Base-by-base conservation (phyloP, 2,113 vertebrate genomes). In the Pterocles orientalis region DNA sequence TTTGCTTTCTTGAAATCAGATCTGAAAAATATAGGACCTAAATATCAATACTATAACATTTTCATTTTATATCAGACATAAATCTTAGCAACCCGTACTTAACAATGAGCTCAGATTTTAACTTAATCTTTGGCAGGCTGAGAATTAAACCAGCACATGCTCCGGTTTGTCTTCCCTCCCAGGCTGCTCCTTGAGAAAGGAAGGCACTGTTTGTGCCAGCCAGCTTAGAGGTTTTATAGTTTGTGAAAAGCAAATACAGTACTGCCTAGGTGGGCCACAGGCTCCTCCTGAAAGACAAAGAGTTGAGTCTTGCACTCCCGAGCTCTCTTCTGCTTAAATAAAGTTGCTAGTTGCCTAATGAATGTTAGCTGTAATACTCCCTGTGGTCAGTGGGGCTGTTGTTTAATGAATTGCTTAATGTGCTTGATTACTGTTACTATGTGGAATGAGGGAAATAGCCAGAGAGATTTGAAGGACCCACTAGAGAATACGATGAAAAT, bases 341-440 rank as follows among this genome's bases (percentile, higher is more conserved):
- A 98, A 98, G 98, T 98, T 98, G 97, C 97, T 97, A 71, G 97
- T 96, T 98, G 97, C 96, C 97, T 98, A 98, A 98, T 98, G 98
- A 98, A 98, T 97, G 98, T 98, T 97, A 97, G 97, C 98, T 97
- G 96, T 97, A 97, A 94, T 97, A 97, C 97, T 98, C 98, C 98
- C 98, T 98, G 97, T 97, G 98, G 98, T 98, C 98, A 98, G 98
- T 93, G 95, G 96, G 97, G 96, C 98, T 98, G 98, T 98, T 98
- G 98, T 98, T 98, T 98, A 98, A 98, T 98, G 98, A 98, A 98
- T 98, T 98, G 98, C 98, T 98, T 98, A 98, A 98, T 98, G 98
- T 98, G 98, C 98, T 98, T 98, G 98, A 98, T 98, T 98, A 98
- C 98, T 98, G 98, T 97, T 98, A 98, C 98, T 98, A 83, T 98